Evolutionary conservation across 2,888 invertebrate genomes (phyloP), one percentile per base, ranked within the genome.

Genomic region (Melanostoma mellinum): DNA sequence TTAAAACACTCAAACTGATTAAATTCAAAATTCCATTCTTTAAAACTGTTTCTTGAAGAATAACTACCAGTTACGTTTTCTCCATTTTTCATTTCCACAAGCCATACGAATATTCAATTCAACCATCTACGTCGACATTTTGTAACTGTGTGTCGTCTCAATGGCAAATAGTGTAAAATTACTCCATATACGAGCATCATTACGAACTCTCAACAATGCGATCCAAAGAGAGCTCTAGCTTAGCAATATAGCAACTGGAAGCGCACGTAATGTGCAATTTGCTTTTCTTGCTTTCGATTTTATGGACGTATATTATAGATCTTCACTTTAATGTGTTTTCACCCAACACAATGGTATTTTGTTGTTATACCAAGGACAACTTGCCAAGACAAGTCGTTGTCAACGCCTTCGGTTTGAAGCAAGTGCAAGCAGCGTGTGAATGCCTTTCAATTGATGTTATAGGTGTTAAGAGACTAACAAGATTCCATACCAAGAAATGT

Each of bases 81-180:
- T 52, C 52, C 40, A 46, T 8, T 60, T 46, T 9, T n/a, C 8
- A 48, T 69, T 46, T 55, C 10, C 55, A 53, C 33, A 63, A 2
- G 3, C 5, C 6, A 6, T 8, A 63, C 30, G 46, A 20, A 60
- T 40, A 60, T 52, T 65, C 38, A 56, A 56, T 50, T 50, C 42
- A 53, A 53, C 60, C 48, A 67, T 73, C 53, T 65, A 53, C 48
- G 58, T 68, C 53, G 30, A 38, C 38, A 52, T 61, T 61, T 46
- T 8, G 46, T 52, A 36, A 10, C 5, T 48, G 20, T 9, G 20
- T 20, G 46, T 63, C 73, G 60, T 73, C 65, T 73, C 30, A 42
- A 67, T 73, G 56, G 73, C 73, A 79, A 79, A 68, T 73, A 79
- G 79, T 73, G 73, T 74, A 56, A 80, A 79, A 74, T 74, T 63